Evolutionary conservation across 2,888 invertebrate species (phyloP), one percentile per base, ranked within the genome.

Genomic region (Seira sanloemensis): DNA sequence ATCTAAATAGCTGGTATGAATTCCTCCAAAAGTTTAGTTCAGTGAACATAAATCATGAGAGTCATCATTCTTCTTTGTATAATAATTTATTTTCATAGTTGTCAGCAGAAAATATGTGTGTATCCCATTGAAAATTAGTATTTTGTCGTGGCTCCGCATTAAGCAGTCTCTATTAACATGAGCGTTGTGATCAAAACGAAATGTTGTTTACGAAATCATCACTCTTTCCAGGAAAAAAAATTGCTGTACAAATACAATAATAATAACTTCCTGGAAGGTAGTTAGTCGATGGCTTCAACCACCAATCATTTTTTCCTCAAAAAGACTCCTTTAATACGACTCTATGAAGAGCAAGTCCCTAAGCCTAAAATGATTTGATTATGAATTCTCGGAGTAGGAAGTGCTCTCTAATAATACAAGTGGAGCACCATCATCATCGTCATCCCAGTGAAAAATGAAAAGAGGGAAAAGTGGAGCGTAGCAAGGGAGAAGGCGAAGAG

Each of bases 111-210:
- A 4, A n/a, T 58, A 58, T 58, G 18, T 58, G 58, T 7, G n/a
- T 4, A 58, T 4, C 37, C 37, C 58, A 58, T 58, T n/a, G 58
- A 58, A 18, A 58, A 58, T 58, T 7, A 58, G 12, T 58, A 58
- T n/a, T 58, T 58, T 58, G 58, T 58, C 58, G 58, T 58, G 58
- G 58, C 58, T 58, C 58, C 58, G 58, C 58, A 58, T 58, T 58
- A 58, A 58, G 58, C 37, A 37, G 37, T 12, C 37, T 37, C 12
- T 37, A 37, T 37, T 37, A 37, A 37, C 37, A 37, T 37, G 37
- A 37, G 5, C 12, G 37, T 12, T 37, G 37, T 37, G 37, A 37
- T 37, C 37, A 37, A 37, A 37, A 37, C 37, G 5, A 12, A 12
- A 37, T 37, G 4, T 37, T 37, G 37, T 37, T 37, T 37, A 37